Evolutionary conservation across 2,888 invertebrate genomes (phyloP).

Genomic region (Desoria tigrina): DNA sequence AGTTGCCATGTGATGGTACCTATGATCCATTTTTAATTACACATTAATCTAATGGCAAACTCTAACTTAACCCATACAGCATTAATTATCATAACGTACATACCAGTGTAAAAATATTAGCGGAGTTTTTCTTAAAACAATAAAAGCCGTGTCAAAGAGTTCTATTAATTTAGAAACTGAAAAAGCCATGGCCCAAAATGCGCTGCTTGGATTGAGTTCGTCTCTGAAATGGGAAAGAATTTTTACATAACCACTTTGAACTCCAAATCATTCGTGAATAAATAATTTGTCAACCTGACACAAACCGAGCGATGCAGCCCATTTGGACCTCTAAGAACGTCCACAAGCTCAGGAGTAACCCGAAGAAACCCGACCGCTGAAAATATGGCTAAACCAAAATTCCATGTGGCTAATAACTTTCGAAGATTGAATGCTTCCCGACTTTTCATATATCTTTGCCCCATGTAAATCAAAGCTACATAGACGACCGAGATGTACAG

Average conservation of each 20-base stretch:
- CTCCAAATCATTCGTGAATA: conserved; percentile 17
- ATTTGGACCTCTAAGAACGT: conserved; percentile 44
- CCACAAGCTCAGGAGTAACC: conserved; percentile 43
- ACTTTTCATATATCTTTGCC: conserved; percentile 33
- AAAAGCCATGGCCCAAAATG: conserved; percentile 42
- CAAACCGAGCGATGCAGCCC: conserved; percentile 51
- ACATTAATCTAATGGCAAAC: neutral
- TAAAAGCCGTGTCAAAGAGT: conserved; percentile 21
- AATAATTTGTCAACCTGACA: conserved; percentile 32
- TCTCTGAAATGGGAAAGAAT: conserved; percentile 26
- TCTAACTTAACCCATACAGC: too few species aligned
- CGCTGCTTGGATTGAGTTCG: conserved; percentile 40
- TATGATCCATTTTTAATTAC: neutral
- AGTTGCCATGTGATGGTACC: conserved; percentile 25
- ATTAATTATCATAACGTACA: neutral
- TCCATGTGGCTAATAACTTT: conserved; percentile 18
- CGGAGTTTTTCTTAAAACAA: conserved; percentile 26
- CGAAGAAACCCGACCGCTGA: conserved; percentile 17
- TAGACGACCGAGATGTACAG: conserved; percentile 40
- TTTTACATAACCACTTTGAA: neutral
- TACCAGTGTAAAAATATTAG: conserved; percentile 24
- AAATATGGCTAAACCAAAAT: conserved; percentile 21
- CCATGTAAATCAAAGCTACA: conserved; percentile 32
- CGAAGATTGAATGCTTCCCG: conserved; percentile 30
- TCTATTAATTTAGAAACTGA: conserved; percentile 27